Conservation (phyloP, 2,113 vertebrate species). For the Coptodon rendalli region DNA sequence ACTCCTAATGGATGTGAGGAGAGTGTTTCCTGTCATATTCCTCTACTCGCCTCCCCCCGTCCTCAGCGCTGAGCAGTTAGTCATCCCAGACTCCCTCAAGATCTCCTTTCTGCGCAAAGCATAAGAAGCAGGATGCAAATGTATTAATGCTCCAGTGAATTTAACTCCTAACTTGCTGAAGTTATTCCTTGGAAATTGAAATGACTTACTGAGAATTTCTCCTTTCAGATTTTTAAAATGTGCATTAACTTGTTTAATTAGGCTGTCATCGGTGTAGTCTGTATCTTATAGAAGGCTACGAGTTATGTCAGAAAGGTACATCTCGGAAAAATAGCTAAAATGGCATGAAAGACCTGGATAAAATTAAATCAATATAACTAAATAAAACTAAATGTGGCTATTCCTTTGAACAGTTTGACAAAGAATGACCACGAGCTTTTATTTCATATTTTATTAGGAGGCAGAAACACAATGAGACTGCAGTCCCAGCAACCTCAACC, state of each 20-base stretch:
- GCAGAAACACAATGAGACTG: constrained; percentile 71
- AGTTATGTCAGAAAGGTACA: not conserved
- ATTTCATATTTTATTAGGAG: constrained; percentile 72
- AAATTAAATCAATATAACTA: not conserved
- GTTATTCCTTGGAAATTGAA: not conserved
- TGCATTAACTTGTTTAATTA: not conserved
- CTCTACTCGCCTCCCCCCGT: constrained; percentile 25
- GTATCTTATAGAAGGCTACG: not conserved
- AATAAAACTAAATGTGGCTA: not conserved
- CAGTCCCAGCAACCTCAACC: constrained; percentile 50
- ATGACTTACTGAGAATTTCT: not conserved
- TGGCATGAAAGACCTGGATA: not conserved
- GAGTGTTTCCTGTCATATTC: constrained; percentile 74
- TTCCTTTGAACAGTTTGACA: not conserved
- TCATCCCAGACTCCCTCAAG: constrained; percentile 66
- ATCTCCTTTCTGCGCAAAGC: constrained; percentile 65
- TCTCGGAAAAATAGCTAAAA: not conserved
- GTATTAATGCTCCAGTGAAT: not conserved
- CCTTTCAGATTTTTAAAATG: not conserved
- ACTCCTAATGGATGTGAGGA: constrained; percentile 69
- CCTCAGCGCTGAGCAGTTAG: constrained; percentile 51
- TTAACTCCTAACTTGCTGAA: not conserved
- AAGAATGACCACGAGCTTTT: not conserved
- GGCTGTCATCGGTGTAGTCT: not conserved
- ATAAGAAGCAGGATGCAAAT: constrained; percentile 9